These are phyloP conservation scores for Eristalis intricaria DNA, from an alignment of 2,888 invertebrate genomes.

Conservation along the genomic window DNA sequence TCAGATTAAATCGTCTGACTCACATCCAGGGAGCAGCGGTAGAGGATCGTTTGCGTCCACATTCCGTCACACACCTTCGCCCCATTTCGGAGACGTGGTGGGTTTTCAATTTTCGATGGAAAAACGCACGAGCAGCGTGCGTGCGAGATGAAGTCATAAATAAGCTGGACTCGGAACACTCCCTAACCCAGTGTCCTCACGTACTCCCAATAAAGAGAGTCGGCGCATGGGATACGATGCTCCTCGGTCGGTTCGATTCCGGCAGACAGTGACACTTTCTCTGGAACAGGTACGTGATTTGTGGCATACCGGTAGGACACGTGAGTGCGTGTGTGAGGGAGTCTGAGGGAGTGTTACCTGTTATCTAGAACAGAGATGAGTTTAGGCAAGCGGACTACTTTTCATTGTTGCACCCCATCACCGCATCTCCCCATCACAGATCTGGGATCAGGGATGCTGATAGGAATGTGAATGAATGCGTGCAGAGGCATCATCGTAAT, in stretches of 20 bases:
- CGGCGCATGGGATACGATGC: background rate
- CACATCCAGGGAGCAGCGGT: background rate
- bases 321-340: background rate
- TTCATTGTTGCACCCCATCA: conserved; percentile 27
- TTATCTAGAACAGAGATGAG: conserved; percentile 49
- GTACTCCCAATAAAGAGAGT: conserved; percentile 55
- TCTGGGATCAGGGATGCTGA: conserved; percentile 20
- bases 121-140: conserved; percentile 12
- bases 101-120: conserved; percentile 31
- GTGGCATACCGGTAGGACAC: conserved; percentile 6
- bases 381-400: conserved; percentile 44
- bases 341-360: conserved; percentile 44
- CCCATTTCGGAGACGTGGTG: background rate
- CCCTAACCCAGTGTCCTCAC: conserved; percentile 47
- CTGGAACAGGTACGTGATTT: conserved; percentile 62
- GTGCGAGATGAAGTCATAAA: conserved; percentile 64
- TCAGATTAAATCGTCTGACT: background rate
- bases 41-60: background rate
- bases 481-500: conserved; percentile 62
- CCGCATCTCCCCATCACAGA: background rate
- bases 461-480: conserved; percentile 62
- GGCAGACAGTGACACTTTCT: conserved; percentile 32
- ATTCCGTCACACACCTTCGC: background rate
- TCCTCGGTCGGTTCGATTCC: background rate
- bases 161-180: conserved; percentile 35